Evolutionary conservation across 2,888 invertebrate genomes (phyloP), one percentile per base, ranked within the genome.

Genomic region (Bruchidius siliquastri): DNA sequence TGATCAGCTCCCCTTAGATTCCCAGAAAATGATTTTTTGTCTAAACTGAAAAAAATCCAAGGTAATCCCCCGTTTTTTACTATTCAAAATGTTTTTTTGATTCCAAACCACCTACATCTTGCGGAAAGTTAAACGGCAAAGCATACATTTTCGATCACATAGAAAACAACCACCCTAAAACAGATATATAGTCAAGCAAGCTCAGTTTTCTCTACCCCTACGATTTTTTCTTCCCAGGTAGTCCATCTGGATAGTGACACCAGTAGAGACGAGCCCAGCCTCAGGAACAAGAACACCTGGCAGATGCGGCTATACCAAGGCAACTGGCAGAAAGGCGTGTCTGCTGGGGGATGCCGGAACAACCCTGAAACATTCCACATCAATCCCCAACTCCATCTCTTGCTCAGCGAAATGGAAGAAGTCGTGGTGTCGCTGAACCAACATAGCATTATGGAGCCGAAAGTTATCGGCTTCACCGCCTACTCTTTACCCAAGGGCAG

Each of bases 291-390:
- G 77, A 92, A 91, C 79, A 93, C 94, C 69, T 97, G 96, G 96
- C 94, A 94, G 84, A 94, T 96, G 91, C 91, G 93, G 81, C 90
- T 95, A 83, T 94, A 93, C 83, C 95, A 96, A 83, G 95, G 96
- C 0, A 91, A 92, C 30, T 96, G 96, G 96, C 80, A 81, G 69
- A 80, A 78, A 73, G 96, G 96, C 0, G 96, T 96, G 0, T 92
- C 95, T 0, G 96, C 96, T 0, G 96, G 96, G 2, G 96, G 96
- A 66, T 96, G 96, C 85, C 88, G 96, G 79, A 96, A 96, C 86
- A 94, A 96, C 85, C 92, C 92, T 90, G 95, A 96, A 84, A 96
- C 96, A 68, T 96, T 97, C 85, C 96, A 96, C 85, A 95, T 96
- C 83, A 97, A 97, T 86, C 97, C 97, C 0, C 96, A 97, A 88